Base-by-base conservation (phyloP, 1,140 invertebrate species). In the Bicyclus anynana region DNA sequence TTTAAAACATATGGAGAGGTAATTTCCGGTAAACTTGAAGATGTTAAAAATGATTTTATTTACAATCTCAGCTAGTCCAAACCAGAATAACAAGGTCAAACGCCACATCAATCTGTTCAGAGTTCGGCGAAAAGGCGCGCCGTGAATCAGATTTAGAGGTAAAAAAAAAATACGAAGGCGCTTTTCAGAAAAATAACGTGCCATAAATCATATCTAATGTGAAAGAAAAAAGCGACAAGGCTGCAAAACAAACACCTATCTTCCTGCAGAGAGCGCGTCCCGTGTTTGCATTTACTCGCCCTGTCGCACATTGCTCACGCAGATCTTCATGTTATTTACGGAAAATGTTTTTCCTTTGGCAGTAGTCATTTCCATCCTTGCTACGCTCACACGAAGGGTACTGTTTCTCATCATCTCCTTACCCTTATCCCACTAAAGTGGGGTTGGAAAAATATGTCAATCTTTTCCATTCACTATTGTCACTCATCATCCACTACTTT, bases 241-340 rank as follows among this genome's bases (percentile, higher is more conserved):
- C 44, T 47, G 44, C 23, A 47, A 27, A 47, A 47, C 44, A 47
- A 47, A 47, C 16, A 47, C 63, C 48, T 61, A 50, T 6, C 21
- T 20, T 44, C 40, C 40, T 44, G 40, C 20, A 44, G 40, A 55
- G 54, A 48, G 61, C 40, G 40, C 40, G 40, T 59, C 58, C 47
- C 61, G 46, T 74, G 71, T 74, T 73, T 74, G 68, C 74, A 77
- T 75, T 78, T 73, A 67, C 66, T 61, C 65, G 59, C 56, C 60
- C 54, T 54, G 57, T 44, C 46, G 50, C 53, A 37, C 23, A 56
- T 54, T 51, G 48, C 49, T 27, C 27, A 46, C 56, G 35, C 44
- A 33, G 47, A 59, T 59, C 48, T 50, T 42, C 29, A 33, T 44
- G 40, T 20, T 44, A 44, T 44, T 44, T 44, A 20, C 40, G 40